Evolutionary conservation across 2,113 vertebrate genomes (phyloP).

Genomic region (Bothrops jararaca): DNA sequence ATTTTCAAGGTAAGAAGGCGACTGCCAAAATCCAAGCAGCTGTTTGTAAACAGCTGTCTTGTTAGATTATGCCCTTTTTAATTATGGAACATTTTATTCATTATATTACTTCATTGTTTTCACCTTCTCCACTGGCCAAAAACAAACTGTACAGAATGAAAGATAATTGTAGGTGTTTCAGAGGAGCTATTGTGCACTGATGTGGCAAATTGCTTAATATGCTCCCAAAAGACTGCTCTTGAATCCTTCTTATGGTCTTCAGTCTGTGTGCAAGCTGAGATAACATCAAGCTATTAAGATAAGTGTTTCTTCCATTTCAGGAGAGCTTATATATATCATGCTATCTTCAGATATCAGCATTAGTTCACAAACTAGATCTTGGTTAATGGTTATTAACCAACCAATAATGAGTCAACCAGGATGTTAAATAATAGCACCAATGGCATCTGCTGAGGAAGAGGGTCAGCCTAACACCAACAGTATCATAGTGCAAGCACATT

Average conservation of each 20-base stretch:
- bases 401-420: background rate
- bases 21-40: background rate
- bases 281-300: background rate
- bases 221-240: background rate
- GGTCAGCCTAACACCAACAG: background rate
- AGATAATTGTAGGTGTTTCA: background rate
- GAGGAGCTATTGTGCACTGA: background rate
- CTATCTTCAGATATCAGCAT: too few relatives aligned
- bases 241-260: background rate
- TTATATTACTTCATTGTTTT: conserved; percentile 11
- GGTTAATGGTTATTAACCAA: background rate
- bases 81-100: conserved; percentile 5
- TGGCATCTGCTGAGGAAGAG: background rate
- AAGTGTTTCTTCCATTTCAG: background rate
- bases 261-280: background rate
- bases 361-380: background rate
- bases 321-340: background rate
- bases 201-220: background rate
- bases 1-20: background rate
- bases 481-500: background rate
- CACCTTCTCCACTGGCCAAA: background rate
- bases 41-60: background rate
- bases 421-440: background rate
- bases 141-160: conserved; percentile 12
- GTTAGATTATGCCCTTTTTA: background rate